Base-by-base conservation (phyloP, 2,888 invertebrate species). In the Parasteatoda lunata region DNA sequence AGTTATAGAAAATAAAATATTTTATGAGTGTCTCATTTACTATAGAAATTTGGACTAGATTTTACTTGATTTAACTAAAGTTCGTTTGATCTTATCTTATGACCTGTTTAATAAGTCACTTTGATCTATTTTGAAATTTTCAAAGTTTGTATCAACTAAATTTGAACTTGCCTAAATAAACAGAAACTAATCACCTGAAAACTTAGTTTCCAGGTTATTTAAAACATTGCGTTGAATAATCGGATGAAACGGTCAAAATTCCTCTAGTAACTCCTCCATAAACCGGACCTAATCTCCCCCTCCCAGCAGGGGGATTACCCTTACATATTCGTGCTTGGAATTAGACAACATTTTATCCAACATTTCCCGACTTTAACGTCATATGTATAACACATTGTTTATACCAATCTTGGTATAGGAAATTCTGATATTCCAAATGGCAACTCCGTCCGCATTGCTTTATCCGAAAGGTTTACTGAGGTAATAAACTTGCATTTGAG, bases 221-320 rank as follows among this genome's bases (percentile, higher is more conserved):
- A 30, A 30, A 30, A 30, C 30, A 30, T 30, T 30, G 30, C 30
- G 30, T 30, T 30, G 30, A 30, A 79, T 79, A 79, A 79, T 79
- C 79, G 79, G 79, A 79, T 79, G 70, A 79, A 71, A 52, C 64
- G 70, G 13, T 49, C 59, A 68, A 71, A 59, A 70, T 79, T 79
- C 64, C 15, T 49, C 47, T 71, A 30, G 59, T 71, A 59, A 59
- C 71, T 70, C 65, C 51, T 48, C 79, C 64, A 79, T 79, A 79
- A 79, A 79, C 79, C 64, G 51, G 13, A 64, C 70, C 70, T 79
- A 79, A 79, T 70, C 79, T 71, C 59, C 64, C 59, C 59, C 48
- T 48, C 59, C 48, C 48, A 71, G 30, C 2, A 30, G 71, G 71
- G 71, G 71, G 79, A 79, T 79, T 79, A 79, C 79, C 71, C 79